phyloP scores from a whole-genome alignment of 2,888 invertebrate genomes.

The Halictus quadricinctus region DNA sequence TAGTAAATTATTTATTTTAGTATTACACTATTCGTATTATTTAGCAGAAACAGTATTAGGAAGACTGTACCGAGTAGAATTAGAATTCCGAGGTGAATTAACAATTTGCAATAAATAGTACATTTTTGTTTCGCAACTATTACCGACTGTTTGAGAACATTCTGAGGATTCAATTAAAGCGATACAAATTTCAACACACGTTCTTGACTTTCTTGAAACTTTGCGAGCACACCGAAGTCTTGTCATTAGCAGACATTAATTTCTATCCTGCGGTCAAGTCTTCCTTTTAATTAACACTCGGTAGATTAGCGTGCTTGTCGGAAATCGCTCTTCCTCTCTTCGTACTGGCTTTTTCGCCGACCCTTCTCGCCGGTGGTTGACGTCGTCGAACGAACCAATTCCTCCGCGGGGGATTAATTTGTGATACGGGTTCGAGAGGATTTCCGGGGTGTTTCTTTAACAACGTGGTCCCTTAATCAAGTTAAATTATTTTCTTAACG shows the following conservation, averaged over 20 bases:
- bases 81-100: not conserved
- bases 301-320: constrained; percentile 56
- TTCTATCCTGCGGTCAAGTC: constrained; percentile 54
- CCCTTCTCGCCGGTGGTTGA: not conserved
- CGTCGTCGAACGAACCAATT: constrained; percentile 22
- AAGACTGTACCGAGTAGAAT: not conserved
- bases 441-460: constrained; percentile 10
- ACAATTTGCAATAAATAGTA: not conserved
- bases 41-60: not conserved
- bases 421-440: constrained; percentile 11
- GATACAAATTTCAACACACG: not conserved
- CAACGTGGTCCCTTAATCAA: constrained; percentile 10
- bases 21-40: no score
- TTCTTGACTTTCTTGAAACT: not conserved
- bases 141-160: not conserved
- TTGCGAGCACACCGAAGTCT: not conserved
- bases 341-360: constrained; percentile 6
- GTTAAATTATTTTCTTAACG: constrained; percentile 7
- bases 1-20: not conserved
- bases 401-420: constrained; percentile 7
- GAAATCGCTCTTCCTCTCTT: constrained; percentile 37
- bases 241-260: constrained; percentile 55
- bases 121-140: not conserved
- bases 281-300: constrained; percentile 69
- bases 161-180: not conserved